Base-by-base conservation (phyloP, 1,140 invertebrate genomes). In the Cotesia chilonis region DNA sequence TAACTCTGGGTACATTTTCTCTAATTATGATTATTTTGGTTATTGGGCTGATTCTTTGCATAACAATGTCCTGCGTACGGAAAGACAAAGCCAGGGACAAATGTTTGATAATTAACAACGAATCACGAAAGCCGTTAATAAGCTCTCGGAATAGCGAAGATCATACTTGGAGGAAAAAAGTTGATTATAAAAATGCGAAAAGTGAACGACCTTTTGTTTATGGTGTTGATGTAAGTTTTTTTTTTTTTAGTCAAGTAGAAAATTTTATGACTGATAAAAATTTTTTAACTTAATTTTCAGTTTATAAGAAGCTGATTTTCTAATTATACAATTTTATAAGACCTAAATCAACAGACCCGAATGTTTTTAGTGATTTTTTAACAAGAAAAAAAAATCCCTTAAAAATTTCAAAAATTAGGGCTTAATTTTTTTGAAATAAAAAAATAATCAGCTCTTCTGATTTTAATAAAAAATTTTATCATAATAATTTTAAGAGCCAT, bases 1-100 rank as follows among this genome's bases (percentile, higher is more conserved):
- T 76, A 5, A 54, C 77, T 12, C 64, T 79, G 10, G 73, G 74
- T 60, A 60, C 75, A 9, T 55, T 79, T 1, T 55, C 70, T 2
- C 64, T 72, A 36, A n/a, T 80, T 55, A 73, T 72, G 35, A 68
- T 71, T 5, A 60, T 76, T 0, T 69, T 81, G 7, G 63, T 76
- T 10, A 74, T 79, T 7, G 72, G 72, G 4, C 70, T 73, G 12
- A 77, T 81, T 38, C 37, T 76, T 28, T 70, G 75, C 54, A 75
- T 76, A 61, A 68, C 77, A 28, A 14, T 77, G 0, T 74, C 77
- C 2, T 78, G 77, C 51, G 57, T 35, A 20, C 76, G 61, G 73
- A 72, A 63, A 59, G 36, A 41, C 74, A 75, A 71, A 70, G 17
- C 7, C 2, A 47, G 17, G 17, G 5, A 12, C 28, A 51, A 68